Evolutionary conservation across 2,888 invertebrate genomes (phyloP).

Genomic region (Nomada lathburiana): DNA sequence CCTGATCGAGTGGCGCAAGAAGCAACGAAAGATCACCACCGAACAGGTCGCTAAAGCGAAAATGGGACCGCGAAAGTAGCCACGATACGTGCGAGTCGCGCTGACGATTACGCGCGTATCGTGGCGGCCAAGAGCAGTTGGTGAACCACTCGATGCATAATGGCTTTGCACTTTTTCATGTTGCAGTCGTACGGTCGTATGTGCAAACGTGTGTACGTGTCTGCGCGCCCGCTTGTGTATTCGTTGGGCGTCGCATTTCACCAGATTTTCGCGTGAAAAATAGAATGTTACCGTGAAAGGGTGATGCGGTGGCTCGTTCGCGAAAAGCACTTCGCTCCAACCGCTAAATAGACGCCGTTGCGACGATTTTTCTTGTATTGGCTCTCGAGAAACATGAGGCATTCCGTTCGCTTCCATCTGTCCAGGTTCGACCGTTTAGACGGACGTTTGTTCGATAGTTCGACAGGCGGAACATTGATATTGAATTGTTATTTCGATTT

Average conservation of each 20-base stretch:
- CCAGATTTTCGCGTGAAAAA: slow-evolving; percentile 20
- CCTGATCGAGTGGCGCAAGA: not conserved
- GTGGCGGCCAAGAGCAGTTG: slow-evolving; percentile 11
- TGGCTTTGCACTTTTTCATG: slow-evolving; percentile 36
- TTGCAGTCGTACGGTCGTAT: slow-evolving; percentile 5
- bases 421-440: too few relatives aligned
- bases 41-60: not conserved
- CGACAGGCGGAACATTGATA: too few relatives aligned
- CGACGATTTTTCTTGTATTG: not conserved
- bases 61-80: slow-evolving; percentile 35
- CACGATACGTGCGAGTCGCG: slow-evolving; percentile 5
- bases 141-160: slow-evolving; percentile 37
- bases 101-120: slow-evolving; percentile 33
- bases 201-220: not conserved
- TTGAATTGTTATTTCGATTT: too few relatives aligned
- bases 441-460: too few relatives aligned
- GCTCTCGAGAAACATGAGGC: not conserved
- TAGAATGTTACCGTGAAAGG: not conserved
- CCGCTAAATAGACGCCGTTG: slow-evolving; percentile 12
- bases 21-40: slow-evolving; percentile 3
- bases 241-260: slow-evolving; percentile 1
- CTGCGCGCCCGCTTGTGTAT: not conserved
- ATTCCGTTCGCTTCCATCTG: not conserved
- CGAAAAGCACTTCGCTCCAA: slow-evolving; percentile 7
- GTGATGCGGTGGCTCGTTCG: not conserved